Conservation (phyloP, 2,797 vertebrate genomes). For the Somateria mollissima region DNA sequence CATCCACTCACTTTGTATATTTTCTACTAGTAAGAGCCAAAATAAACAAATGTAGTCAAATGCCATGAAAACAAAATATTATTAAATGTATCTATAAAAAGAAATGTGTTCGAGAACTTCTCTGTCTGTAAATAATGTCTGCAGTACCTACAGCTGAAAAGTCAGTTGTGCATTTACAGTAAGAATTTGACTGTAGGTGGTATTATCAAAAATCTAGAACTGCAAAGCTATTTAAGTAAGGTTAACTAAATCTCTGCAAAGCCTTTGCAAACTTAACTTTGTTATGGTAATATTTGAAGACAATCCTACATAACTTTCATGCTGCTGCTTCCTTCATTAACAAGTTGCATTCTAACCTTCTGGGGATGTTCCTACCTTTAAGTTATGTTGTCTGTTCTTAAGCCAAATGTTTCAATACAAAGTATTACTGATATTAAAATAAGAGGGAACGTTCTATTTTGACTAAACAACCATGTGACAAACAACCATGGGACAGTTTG, state of each 20-base stretch:
- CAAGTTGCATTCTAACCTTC: background rate
- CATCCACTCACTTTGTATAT: background rate
- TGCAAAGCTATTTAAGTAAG: background rate
- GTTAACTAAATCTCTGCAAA: background rate
- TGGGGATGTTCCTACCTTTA: background rate
- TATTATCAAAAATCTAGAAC: background rate
- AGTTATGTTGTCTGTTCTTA: background rate
- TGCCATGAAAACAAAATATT: background rate
- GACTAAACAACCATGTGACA: background rate
- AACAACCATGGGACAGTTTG: background rate
- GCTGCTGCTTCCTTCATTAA: background rate
- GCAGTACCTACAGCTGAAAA: background rate
- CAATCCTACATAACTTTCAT: background rate
- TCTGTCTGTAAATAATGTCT: background rate
- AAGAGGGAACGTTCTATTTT: background rate
- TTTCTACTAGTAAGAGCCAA: background rate
- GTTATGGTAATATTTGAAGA: constrained; percentile 3
- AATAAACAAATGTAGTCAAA: background rate
- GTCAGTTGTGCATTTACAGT: background rate
- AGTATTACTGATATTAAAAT: background rate
- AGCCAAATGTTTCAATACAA: constrained; percentile 21
- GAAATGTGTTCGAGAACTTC: background rate
- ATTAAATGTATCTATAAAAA: background rate
- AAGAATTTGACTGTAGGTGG: background rate
- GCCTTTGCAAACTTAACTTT: background rate